These are phyloP conservation scores for Panulirus ornatus DNA, from an alignment of 1,140 invertebrate species.

Conservation along the genomic window DNA sequence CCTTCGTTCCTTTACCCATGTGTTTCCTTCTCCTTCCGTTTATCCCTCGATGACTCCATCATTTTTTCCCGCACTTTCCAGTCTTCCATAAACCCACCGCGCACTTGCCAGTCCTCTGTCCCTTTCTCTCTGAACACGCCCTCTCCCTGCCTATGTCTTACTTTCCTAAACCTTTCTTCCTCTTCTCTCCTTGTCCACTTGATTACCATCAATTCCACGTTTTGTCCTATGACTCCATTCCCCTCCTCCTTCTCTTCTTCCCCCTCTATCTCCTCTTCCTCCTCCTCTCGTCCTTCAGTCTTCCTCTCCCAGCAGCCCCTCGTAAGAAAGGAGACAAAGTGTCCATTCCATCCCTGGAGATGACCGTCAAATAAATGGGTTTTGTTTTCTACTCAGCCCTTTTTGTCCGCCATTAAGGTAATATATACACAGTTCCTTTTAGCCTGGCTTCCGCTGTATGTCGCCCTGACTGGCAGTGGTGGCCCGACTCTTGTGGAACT, in stretches of 20 bases:
- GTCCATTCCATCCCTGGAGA: neutral
- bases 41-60: neutral
- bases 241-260: neutral
- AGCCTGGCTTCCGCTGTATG: neutral
- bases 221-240: no score
- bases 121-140: neutral
- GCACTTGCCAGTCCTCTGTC: neutral
- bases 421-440: conserved; percentile 6
- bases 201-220: no score
- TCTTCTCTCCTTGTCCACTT: neutral
- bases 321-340: neutral
- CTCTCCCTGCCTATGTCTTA: neutral
- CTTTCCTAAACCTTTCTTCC: neutral
- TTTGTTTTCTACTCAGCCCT: conserved; percentile 1
- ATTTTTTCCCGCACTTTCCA: neutral
- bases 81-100: no score
- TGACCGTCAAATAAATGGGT: conserved; percentile 1
- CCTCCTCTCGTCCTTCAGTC: neutral
- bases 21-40: neutral
- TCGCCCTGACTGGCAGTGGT: neutral
- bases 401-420: neutral
- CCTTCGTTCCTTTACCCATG: neutral
- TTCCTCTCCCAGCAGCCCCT: no score
- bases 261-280: neutral
- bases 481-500: neutral